Base-by-base conservation (phyloP, 2,113 vertebrate species). In the Dascyllus trimaculatus region DNA sequence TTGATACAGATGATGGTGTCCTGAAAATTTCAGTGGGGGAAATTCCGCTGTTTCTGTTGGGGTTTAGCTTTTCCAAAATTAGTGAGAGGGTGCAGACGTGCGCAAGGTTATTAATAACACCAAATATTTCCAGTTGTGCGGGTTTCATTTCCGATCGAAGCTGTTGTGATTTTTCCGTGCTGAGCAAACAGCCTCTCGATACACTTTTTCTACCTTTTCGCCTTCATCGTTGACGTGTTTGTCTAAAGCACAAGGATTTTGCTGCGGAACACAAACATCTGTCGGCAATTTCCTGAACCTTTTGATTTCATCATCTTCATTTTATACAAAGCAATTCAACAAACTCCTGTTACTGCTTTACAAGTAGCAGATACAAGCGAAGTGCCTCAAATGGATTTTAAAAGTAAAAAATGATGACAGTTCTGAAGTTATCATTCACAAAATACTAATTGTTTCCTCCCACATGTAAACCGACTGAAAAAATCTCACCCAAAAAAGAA, bases 91-190 rank as follows among this genome's bases (percentile, higher is more conserved):
- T 54, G 68, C 64, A 84, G 38, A 73, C 10, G 1, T 62, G 65
- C 64, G 57, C 0, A 1, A 51, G 54, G 80, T 59, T 82, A 77
- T 67, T 85, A 85, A 81, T 86, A 82, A 82, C 80, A 70, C 14
- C 26, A 80, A 86, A 85, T 81, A 78, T 90, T 90, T 86, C 88
- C 80, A 63, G 22, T 4, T 75, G 21, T 74, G 73, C 71, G 49
- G 22, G 64, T 88, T 90, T 84, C 65, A 38, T 29, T 88, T 91
- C 80, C 61, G 73, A 89, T 68, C 9, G 2, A 29, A 4, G 48
- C 65, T 22, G 6, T 46, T 62, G 19, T 46, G 25, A 82, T 65
- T 65, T 81, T 89, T 85, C 83, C 82, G 9, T 21, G 2, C 57
- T 18, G 63, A 78, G 52, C 22, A 53, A 85, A 77, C 67, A 75